Evolutionary conservation across 2,888 invertebrate species (phyloP).

Genomic region (Drosophila setosimentum): DNA sequence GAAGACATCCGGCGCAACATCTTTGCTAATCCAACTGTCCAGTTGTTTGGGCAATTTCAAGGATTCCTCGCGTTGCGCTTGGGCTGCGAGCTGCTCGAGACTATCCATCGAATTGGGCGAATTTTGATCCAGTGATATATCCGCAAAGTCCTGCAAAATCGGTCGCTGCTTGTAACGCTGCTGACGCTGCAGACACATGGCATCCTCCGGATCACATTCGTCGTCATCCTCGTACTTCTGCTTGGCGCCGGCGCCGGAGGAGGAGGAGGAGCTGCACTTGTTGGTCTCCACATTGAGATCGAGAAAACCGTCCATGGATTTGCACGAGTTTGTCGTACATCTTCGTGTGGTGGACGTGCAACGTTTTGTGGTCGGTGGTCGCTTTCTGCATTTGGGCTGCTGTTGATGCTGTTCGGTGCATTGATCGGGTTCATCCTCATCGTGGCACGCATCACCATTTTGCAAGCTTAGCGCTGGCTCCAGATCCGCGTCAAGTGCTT

Average conservation of each 20-base stretch:
- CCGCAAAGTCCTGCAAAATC: conserved; percentile 18
- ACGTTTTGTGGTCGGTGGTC: conserved; percentile 32
- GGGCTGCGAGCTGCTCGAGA: conserved; percentile 27
- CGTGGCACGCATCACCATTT: conserved; percentile 41
- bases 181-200: conserved; percentile 49
- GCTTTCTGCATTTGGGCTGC: conserved; percentile 39
- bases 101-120: conserved; percentile 14
- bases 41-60: conserved; percentile 23
- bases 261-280: conserved; percentile 1
- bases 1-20: conserved; percentile 10
- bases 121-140: conserved; percentile 1
- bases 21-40: conserved; percentile 29
- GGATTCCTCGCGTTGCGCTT: conserved; percentile 21
- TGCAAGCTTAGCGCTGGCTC: conserved; percentile 16
- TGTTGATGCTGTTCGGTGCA: conserved; percentile 29
- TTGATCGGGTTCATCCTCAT: conserved; percentile 46
- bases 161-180: conserved; percentile 13
- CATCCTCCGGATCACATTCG: conserved; percentile 54
- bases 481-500: conserved; percentile 28
- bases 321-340: conserved; percentile 10
- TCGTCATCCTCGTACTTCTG: conserved; percentile 22
- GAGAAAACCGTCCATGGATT: conserved; percentile 21
- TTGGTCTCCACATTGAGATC: conserved; percentile 23
- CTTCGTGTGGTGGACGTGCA: conserved; percentile 25
- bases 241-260: background rate